Conservation (phyloP, 2,113 vertebrate genomes). For the Plestiodon gilberti region DNA sequence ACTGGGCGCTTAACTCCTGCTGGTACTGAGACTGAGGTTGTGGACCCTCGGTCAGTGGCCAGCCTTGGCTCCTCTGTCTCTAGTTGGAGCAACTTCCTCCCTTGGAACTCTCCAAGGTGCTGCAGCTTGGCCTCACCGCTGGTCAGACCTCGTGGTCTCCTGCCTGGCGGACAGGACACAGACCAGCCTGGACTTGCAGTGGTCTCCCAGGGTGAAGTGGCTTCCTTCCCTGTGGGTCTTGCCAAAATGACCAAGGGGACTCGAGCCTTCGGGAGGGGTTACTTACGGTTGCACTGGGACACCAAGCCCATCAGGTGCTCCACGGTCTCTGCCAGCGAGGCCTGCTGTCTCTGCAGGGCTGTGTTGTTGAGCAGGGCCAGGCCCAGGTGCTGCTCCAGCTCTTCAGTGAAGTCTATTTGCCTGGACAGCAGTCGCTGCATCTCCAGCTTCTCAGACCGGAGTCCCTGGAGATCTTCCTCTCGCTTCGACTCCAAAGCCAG, state of each 20-base stretch:
- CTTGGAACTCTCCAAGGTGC: no score
- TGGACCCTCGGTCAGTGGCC: no score
- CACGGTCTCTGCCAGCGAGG: slow-evolving; percentile 74
- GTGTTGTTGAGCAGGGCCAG: slow-evolving; percentile 76
- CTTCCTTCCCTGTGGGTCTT: not conserved
- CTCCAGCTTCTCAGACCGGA: slow-evolving; percentile 78
- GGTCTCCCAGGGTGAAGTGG: not conserved
- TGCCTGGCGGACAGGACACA: no score
- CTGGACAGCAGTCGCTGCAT: slow-evolving; percentile 76
- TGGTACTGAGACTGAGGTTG: no score
- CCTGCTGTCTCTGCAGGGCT: slow-evolving; percentile 77
- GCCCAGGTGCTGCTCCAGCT: slow-evolving; percentile 77
- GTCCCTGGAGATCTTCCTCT: slow-evolving; percentile 69
- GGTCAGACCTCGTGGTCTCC: no score
- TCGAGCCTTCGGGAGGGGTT: not conserved
- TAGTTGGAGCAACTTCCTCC: no score
- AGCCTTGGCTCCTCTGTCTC: no score
- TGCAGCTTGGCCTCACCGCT: no score
- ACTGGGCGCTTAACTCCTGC: no score
- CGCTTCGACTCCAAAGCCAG: slow-evolving; percentile 75
- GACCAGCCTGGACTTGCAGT: no score
- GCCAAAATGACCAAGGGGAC: not conserved
- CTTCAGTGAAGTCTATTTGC: slow-evolving; percentile 73
- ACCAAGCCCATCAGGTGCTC: slow-evolving; percentile 75
- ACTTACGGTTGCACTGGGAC: slow-evolving; percentile 79